phyloP scores from a whole-genome alignment of 2,888 invertebrate species.

The Pristionchus maxplancki region DNA sequence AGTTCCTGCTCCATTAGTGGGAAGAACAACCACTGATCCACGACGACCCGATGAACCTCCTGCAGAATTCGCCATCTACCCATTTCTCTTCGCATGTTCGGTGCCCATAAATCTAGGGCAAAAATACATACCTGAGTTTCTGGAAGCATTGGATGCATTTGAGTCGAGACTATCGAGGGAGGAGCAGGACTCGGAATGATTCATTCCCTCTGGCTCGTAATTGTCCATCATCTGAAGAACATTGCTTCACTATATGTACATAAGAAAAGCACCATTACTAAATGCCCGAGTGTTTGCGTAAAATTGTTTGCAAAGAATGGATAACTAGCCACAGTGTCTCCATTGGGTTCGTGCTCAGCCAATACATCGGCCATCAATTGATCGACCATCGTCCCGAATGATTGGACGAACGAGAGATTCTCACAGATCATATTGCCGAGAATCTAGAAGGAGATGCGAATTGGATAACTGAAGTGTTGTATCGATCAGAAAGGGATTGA shows the following conservation, averaged over 20 bases:
- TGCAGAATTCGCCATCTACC: not conserved
- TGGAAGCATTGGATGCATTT: not conserved
- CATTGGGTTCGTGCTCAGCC: constrained; percentile 37
- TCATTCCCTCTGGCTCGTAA: constrained; percentile 48
- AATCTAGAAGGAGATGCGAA: constrained; percentile 60
- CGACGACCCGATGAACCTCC: not conserved
- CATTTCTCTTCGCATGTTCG: not conserved
- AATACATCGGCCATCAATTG: constrained; percentile 70
- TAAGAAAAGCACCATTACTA: too few species aligned
- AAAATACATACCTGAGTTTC: not conserved
- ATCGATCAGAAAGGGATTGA: too few species aligned
- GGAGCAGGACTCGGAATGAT: constrained; percentile 61
- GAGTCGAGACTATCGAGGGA: constrained; percentile 54
- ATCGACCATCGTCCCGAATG: constrained; percentile 73
- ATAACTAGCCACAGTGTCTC: constrained; percentile 7
- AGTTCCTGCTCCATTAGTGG: not conserved
- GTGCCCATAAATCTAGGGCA: too few species aligned
- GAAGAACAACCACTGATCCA: not conserved
- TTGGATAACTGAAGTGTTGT: not conserved
- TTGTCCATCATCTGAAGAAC: constrained; percentile 11
- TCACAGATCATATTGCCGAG: constrained; percentile 72
- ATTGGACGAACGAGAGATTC: constrained; percentile 74
- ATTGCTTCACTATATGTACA: not conserved
- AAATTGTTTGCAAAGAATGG: not conserved
- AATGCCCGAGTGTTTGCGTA: too few species aligned